phyloP scores from a whole-genome alignment of 2,888 invertebrate genomes.

The Tortrix viridana region DNA sequence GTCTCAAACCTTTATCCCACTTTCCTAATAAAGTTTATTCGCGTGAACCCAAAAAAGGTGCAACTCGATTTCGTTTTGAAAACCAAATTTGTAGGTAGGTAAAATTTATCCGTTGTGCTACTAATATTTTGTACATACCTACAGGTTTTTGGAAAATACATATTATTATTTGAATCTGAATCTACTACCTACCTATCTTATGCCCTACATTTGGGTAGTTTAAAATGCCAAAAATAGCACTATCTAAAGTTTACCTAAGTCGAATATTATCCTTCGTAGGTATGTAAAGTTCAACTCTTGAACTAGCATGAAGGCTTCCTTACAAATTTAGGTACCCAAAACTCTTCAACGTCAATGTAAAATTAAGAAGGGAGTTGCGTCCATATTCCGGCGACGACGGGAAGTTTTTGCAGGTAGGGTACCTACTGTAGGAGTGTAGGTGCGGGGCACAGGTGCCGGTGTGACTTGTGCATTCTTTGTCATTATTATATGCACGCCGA shows the following conservation, averaged over 20 bases:
- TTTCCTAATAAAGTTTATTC: conserved; percentile 82
- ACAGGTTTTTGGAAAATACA: too few species aligned
- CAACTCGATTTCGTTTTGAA: conserved; percentile 37
- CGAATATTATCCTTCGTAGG: too few species aligned
- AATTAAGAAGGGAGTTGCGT: conserved; percentile 41
- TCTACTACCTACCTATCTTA: too few species aligned
- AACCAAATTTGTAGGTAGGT: conserved; percentile 3
- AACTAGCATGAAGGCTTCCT: too few species aligned
- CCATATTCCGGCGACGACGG: conserved; percentile 39
- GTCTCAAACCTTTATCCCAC: conserved; percentile 74
- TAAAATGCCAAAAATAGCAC: too few species aligned
- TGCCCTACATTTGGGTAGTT: too few species aligned
- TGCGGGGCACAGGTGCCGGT: conserved; percentile 64
- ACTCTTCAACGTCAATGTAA: background rate
- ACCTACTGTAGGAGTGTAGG: conserved; percentile 18
- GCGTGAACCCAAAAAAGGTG: conserved; percentile 56
- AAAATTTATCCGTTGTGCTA: background rate
- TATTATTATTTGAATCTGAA: too few species aligned
- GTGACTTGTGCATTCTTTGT: conserved; percentile 75
- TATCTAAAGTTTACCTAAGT: too few species aligned
- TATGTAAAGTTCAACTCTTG: too few species aligned
- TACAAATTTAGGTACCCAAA: background rate
- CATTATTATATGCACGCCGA: conserved; percentile 47
- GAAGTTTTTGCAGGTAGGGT: conserved; percentile 43
- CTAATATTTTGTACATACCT: too few species aligned